These are phyloP conservation scores for Drosophila rellima DNA, from an alignment of 2,888 invertebrate species.

Conservation along the genomic window DNA sequence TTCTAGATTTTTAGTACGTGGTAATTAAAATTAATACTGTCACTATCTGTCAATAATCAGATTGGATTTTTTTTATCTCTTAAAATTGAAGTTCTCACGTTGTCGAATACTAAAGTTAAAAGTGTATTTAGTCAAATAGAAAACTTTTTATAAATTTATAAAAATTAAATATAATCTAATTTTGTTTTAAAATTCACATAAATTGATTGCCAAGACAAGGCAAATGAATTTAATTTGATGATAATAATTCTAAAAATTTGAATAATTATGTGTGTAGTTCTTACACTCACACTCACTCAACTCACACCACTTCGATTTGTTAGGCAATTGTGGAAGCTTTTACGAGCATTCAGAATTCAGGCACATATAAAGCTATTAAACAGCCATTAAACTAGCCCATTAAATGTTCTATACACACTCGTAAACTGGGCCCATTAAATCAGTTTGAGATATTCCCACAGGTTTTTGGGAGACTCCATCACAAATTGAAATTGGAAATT, in stretches of 20 bases:
- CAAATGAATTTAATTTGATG: too few relatives aligned
- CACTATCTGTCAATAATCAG: not conserved
- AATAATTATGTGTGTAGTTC: slow-evolving; percentile 4
- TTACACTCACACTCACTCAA: too few relatives aligned
- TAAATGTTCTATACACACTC: slow-evolving; percentile 50
- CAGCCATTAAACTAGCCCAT: slow-evolving; percentile 51
- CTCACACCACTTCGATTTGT: not conserved
- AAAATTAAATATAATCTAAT: too few relatives aligned
- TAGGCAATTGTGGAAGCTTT: slow-evolving; percentile 36
- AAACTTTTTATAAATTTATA: too few relatives aligned
- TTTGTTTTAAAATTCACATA: too few relatives aligned
- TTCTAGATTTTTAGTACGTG: not conserved
- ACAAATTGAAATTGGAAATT: slow-evolving; percentile 13
- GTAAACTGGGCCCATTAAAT: slow-evolving; percentile 29
- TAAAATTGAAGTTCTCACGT: too few relatives aligned
- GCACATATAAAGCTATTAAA: slow-evolving; percentile 69
- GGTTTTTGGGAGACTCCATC: slow-evolving; percentile 35
- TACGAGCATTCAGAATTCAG: slow-evolving; percentile 50
- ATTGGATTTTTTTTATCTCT: not conserved
- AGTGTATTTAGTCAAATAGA: too few relatives aligned
- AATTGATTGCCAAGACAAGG: too few relatives aligned
- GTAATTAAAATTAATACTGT: not conserved
- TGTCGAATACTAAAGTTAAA: too few relatives aligned
- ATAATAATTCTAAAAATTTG: too few relatives aligned
- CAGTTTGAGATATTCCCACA: slow-evolving; percentile 31